Evolutionary conservation across 2,113 vertebrate species (phyloP).

Genomic region (Piaya cayana): DNA sequence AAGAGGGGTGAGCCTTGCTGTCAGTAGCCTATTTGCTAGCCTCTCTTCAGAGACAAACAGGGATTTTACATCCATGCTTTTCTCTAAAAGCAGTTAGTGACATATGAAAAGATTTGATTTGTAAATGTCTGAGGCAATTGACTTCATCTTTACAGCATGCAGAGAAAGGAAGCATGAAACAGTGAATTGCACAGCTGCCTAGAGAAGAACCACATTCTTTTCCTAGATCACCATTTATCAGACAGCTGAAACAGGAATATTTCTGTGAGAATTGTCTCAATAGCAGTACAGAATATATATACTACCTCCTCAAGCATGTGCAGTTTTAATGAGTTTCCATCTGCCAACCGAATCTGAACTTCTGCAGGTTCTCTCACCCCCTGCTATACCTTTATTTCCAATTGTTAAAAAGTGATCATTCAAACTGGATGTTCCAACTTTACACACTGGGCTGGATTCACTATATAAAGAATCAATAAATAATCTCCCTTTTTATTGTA

Average conservation of each 20-base stretch:
- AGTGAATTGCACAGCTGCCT: conserved; percentile 50
- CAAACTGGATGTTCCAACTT: not conserved
- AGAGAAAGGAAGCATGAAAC: not conserved
- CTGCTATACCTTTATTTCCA: not conserved
- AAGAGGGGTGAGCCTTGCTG: not conserved
- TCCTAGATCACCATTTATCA: conserved; percentile 19
- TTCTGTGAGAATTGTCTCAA: conserved; percentile 22
- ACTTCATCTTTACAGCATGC: not conserved
- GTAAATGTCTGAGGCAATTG: conserved; percentile 44
- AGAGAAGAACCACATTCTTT: not conserved
- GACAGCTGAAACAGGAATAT: conserved; percentile 22
- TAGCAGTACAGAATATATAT: not conserved
- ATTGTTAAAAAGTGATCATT: not conserved
- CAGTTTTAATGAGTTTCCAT: conserved; percentile 32
- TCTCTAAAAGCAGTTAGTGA: conserved; percentile 9
- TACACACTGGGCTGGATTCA: not conserved
- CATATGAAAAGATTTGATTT: conserved; percentile 55
- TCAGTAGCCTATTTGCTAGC: not conserved
- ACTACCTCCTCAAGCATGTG: not conserved
- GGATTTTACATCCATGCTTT: conserved; percentile 21
- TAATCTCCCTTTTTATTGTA: not conserved
- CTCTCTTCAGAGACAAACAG: not conserved
- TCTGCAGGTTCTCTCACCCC: not conserved
- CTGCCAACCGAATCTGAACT: not conserved
- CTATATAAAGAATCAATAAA: not conserved